Evolutionary conservation across 2,113 vertebrate genomes (phyloP).

Genomic region (Eudyptes chrysolophus): DNA sequence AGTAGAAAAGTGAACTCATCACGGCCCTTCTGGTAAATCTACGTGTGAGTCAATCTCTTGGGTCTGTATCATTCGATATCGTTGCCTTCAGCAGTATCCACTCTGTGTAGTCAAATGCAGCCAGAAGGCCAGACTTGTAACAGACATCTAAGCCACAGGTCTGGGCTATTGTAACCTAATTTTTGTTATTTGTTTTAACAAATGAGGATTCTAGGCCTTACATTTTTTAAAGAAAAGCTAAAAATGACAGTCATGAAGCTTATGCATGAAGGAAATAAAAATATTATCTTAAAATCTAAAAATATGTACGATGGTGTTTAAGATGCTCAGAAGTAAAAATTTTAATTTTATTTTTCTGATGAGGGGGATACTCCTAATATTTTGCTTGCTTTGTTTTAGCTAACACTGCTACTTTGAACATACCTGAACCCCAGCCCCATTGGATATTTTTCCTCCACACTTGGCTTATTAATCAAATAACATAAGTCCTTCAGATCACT

Average conservation of each 20-base stretch:
- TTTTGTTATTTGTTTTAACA: background rate
- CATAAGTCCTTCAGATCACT: background rate
- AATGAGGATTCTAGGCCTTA: background rate
- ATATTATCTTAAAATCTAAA: background rate
- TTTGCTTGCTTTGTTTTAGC: background rate
- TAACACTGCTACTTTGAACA: background rate
- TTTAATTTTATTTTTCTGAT: background rate
- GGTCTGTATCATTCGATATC: background rate
- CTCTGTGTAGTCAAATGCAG: accelerated
- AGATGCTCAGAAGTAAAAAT: background rate
- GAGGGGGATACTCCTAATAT: background rate
- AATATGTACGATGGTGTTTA: background rate
- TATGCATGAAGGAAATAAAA: background rate
- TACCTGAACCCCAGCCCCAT: background rate
- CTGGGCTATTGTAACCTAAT: background rate
- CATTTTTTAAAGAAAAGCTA: background rate
- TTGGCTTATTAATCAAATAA: background rate
- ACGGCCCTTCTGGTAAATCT: background rate
- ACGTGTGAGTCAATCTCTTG: accelerated
- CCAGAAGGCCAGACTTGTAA: background rate
- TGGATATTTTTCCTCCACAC: background rate
- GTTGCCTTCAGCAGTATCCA: background rate
- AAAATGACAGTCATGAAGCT: background rate
- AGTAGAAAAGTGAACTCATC: background rate
- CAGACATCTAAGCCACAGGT: background rate